Evolutionary conservation across 1,140 invertebrate genomes (phyloP).

Genomic region (Platorchestia sp.): DNA sequence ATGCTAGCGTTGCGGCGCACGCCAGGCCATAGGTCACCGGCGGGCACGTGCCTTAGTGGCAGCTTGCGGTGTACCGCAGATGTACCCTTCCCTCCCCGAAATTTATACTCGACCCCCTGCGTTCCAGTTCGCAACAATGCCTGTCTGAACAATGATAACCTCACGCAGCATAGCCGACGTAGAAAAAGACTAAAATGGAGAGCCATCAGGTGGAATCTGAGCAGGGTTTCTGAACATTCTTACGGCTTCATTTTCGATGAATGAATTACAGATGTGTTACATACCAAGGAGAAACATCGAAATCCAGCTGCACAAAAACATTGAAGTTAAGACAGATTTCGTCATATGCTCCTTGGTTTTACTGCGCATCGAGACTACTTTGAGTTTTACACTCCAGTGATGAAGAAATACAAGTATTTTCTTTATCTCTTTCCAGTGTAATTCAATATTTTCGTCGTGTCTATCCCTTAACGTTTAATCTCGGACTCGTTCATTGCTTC

Average conservation of each 20-base stretch:
- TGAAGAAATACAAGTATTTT: background rate
- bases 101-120: constrained; percentile 28
- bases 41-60: constrained; percentile 46
- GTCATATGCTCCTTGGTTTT: background rate
- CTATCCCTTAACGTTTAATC: background rate
- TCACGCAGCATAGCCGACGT: background rate
- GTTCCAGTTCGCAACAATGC: background rate
- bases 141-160: constrained; percentile 13
- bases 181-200: background rate
- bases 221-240: background rate
- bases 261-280: background rate
- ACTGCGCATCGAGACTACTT: background rate
- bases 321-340: background rate
- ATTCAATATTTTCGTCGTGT: background rate
- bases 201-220: background rate
- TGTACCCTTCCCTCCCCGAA: constrained; percentile 20
- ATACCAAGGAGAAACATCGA: background rate
- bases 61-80: constrained; percentile 31
- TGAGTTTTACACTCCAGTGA: background rate
- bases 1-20: constrained; percentile 33
- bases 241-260: background rate
- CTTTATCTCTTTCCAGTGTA: background rate
- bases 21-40: constrained; percentile 42
- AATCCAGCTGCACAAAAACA: background rate
- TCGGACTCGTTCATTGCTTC: background rate